Evolutionary conservation across 2,113 vertebrate species (phyloP), one percentile per base, ranked within the genome.

Genomic region (Agapornis roseicollis): DNA sequence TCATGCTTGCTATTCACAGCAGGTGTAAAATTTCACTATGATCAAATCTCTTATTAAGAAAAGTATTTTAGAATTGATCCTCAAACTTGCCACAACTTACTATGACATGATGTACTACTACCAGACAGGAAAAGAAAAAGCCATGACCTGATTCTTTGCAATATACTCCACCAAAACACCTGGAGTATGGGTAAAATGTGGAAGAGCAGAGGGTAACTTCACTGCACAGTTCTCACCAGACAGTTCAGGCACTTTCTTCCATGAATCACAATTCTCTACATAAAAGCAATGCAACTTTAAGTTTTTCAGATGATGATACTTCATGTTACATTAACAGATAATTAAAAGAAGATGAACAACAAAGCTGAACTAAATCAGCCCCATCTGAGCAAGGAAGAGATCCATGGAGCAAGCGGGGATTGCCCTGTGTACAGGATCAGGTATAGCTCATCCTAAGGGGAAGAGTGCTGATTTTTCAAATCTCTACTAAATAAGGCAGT

Each of bases 81-180:
- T 56, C 77, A 60, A 50, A 29, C 9, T 44, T 47, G 15, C 10
- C 28, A 58, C 0, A 0, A 27, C 15, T 66, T 58, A 27, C 19
- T 56, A 55, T 52, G 47, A 47, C 37, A 27, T 5, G 25, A 44
- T 11, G 10, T n/a, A n/a, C n/a, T 18, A 17, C 20, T 22, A 70
- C 13, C 19, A 72, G 60, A 82, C 80, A 29, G 17, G n/a, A 74
- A 76, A 63, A 85, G 29, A 65, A 68, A 71, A 92, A 88, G 35
- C 25, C 5, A 0, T 27, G 13, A 84, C 14, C 39, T 47, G 29
- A 80, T 65, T 77, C 58, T 47, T 74, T 27, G 23, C 52, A 58
- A 61, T 39, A 25, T 6, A 65, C 23, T 76, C 10, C 25, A 88
- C 6, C 31, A 73, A 50, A 92, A 46, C 46, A 78, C 37, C 71